phyloP scores from a whole-genome alignment of 2,113 vertebrate species.

The Dipodomys ordii region DNA sequence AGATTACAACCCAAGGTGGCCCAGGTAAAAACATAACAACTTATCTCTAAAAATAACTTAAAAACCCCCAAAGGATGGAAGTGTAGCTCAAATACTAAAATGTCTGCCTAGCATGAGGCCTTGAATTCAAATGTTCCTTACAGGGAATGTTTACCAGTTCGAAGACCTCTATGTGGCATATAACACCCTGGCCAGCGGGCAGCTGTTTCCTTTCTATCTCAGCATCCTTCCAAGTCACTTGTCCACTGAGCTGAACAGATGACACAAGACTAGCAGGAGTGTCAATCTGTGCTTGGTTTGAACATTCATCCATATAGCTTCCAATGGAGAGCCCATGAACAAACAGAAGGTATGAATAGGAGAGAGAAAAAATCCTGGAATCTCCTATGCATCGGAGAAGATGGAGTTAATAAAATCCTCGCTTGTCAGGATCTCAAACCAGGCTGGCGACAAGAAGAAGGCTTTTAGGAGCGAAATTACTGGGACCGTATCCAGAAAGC shows the following conservation, averaged over 20 bases:
- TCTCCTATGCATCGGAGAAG: constrained; percentile 10
- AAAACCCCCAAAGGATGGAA: too few relatives aligned
- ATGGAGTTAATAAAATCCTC: constrained; percentile 53
- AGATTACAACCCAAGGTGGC: too few relatives aligned
- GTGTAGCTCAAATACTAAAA: too few relatives aligned
- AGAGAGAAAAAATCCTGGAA: neutral
- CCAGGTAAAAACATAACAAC: too few relatives aligned
- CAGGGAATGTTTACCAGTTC: neutral
- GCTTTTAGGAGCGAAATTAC: constrained; percentile 69
- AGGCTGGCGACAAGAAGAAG: constrained; percentile 72
- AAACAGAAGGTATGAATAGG: neutral
- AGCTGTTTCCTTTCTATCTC: neutral
- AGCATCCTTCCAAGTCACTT: neutral
- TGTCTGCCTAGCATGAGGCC: too few relatives aligned
- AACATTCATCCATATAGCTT: neutral
- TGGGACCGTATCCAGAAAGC: constrained; percentile 78
- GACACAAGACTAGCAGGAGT: neutral
- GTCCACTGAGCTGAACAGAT: neutral
- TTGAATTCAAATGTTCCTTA: too few relatives aligned
- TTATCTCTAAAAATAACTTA: too few relatives aligned
- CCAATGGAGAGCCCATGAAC: neutral
- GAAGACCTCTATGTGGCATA: neutral
- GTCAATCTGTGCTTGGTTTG: neutral
- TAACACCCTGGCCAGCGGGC: too few relatives aligned
- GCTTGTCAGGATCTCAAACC: constrained; percentile 62